Base-by-base conservation (phyloP, 2,113 vertebrate species). In the Sebastes schlegelii region DNA sequence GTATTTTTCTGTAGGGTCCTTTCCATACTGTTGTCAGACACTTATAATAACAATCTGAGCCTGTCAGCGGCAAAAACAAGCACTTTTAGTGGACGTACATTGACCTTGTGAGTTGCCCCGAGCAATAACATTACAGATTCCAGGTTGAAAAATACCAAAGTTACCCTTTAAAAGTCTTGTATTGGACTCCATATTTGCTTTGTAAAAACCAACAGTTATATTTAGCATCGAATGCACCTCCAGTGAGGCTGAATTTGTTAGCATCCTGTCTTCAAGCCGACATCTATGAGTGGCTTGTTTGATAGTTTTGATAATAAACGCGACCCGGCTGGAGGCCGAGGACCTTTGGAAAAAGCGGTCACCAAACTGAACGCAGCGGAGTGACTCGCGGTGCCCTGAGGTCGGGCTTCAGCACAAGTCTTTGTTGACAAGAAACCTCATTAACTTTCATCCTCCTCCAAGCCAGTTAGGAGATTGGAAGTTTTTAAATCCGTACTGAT, bases 401-500 rank as follows among this genome's bases (percentile, higher is more conserved):
- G 82, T 89, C 64, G 19, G 52, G 66, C 77, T 26, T 77, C 71
- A 55, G 86, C 66, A 2, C 74, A 34, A 63, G 58, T 49, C 60
- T 75, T 83, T 89, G 82, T 85, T 89, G 87, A 84, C 74, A 43
- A 75, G 79, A 82, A 88, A 88, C 70, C 87, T 89, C 84, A 90
- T 92, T 92, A 85, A 88, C 86, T 86, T 86, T 76, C 69, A 88
- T 85, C 83, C 75, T 85, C 78, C 64, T 87, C 48, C 21, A 42
- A 79, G 77, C 63, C 61, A n/a, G 67, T 71, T 72, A 73, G 72
- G 49, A 78, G 74, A 85, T 86, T 71, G 72, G 71, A 75, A 42
- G 62, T 76, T 83, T 14, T 84, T 54, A 73, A 85, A 87, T 84
- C 69, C 26, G 5, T 8, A 19, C 75, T 86, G 77, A 80, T 68